Evolutionary conservation across 1,140 invertebrate species (phyloP).

Genomic region (Oryctes rhinoceros): DNA sequence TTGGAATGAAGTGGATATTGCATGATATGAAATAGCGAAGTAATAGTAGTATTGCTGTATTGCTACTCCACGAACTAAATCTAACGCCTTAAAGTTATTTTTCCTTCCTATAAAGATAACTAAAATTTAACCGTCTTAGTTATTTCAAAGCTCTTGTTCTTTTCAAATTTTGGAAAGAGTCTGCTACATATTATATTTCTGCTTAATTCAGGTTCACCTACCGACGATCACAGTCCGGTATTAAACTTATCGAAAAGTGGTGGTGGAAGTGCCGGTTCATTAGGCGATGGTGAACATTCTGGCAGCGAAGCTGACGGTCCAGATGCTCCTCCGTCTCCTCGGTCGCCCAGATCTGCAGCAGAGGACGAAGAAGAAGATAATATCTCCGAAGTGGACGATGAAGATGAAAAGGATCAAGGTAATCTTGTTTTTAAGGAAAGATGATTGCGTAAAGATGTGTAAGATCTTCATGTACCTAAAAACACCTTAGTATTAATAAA

Average conservation of each 20-base stretch:
- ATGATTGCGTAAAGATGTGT: too few relatives aligned
- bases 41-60: too few relatives aligned
- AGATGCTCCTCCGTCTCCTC: conserved; percentile 64
- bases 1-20: too few relatives aligned
- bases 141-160: too few relatives aligned
- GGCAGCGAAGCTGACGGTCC: conserved; percentile 69
- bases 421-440: conserved; percentile 44
- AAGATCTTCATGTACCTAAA: too few relatives aligned
- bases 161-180: neutral
- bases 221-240: conserved; percentile 88
- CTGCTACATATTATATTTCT: neutral
- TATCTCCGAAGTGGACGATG: conserved; percentile 79
- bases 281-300: conserved; percentile 66
- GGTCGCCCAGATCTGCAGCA: conserved; percentile 71
- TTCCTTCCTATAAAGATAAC: too few relatives aligned
- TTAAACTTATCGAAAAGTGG: conserved; percentile 89
- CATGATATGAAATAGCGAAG: too few relatives aligned
- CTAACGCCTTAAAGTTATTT: too few relatives aligned
- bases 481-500: too few relatives aligned
- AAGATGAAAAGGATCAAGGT: conserved; percentile 88
- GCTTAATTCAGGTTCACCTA: conserved; percentile 75
- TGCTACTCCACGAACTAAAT: too few relatives aligned
- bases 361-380: conserved; percentile 81
- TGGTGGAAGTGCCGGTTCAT: conserved; percentile 68
- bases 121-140: too few relatives aligned